Evolutionary conservation across 2,888 invertebrate genomes (phyloP).

Genomic region (Stenodema calcarata): DNA sequence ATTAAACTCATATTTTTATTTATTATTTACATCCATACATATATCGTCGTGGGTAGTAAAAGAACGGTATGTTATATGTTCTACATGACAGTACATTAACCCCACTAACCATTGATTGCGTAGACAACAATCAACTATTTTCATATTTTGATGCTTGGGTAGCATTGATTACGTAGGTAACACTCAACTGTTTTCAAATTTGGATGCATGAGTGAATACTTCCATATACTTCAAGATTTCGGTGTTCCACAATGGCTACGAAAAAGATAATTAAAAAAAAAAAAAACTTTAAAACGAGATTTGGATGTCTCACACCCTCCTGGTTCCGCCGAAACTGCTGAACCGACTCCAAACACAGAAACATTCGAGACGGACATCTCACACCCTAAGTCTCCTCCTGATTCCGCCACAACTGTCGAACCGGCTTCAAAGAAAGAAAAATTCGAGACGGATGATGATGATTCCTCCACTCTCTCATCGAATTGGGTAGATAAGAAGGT

Average conservation of each 20-base stretch:
- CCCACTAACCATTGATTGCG: too few species aligned
- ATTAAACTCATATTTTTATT: neutral
- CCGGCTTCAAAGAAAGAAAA: conserved; percentile 4
- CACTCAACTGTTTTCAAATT: neutral
- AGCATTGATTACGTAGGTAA: too few species aligned
- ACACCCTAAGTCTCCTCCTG: neutral
- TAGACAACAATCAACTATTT: too few species aligned
- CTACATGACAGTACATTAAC: neutral
- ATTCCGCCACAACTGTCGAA: neutral
- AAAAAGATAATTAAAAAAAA: neutral
- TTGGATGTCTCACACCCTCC: neutral
- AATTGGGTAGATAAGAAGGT: conserved; percentile 25
- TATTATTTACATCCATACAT: neutral
- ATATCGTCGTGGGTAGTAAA: neutral
- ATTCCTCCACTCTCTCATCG: conserved; percentile 19
- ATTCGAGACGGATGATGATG: conserved; percentile 9
- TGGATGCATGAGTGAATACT: neutral
- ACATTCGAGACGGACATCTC: neutral
- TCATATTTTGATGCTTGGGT: too few species aligned
- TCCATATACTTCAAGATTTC: neutral
- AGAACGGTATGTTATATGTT: neutral
- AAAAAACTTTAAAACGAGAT: neutral
- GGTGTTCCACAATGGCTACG: neutral
- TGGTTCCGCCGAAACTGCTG: neutral
- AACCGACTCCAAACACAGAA: neutral